phyloP scores from a whole-genome alignment of 1,140 invertebrate species.

The Drosophila orosa region DNA sequence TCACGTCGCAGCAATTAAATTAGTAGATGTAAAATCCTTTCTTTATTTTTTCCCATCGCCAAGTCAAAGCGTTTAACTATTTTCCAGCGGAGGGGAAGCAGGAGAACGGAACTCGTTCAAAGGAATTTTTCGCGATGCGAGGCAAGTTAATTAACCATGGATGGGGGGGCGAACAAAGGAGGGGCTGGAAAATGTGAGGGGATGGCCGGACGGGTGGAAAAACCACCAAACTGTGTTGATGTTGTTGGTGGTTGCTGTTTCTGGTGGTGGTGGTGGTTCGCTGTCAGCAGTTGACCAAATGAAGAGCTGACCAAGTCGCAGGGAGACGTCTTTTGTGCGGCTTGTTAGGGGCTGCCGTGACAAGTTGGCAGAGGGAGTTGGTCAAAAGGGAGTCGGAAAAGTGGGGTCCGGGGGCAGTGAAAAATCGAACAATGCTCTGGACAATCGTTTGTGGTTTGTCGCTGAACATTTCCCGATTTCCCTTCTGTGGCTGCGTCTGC shows the following conservation, averaged over 20 bases:
- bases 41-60: conserved; percentile 9
- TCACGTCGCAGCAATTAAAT: conserved; percentile 74
- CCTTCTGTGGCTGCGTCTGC: conserved; percentile 1
- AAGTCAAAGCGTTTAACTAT: conserved; percentile 71
- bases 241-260: conserved; percentile 18
- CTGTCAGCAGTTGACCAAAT: conserved; percentile 74
- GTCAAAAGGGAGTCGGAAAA: not conserved
- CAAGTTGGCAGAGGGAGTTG: conserved; percentile 27
- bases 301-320: conserved; percentile 69
- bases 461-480: conserved; percentile 3
- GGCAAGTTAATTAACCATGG: conserved; percentile 76
- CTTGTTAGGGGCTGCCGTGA: conserved; percentile 33
- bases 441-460: conserved; percentile 41
- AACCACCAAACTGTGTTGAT: conserved; percentile 61
- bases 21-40: conserved; percentile 61
- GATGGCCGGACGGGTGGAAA: conserved; percentile 22
- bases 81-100: conserved; percentile 33
- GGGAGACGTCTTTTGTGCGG: conserved; percentile 59
- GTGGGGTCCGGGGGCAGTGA: not conserved
- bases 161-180: conserved; percentile 11
- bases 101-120: conserved; percentile 69
- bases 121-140: conserved; percentile 62
- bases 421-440: conserved; percentile 37
- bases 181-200: conserved; percentile 25
- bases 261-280: conserved; percentile 20